Percentiles rank a stretch among this genome's conserved stretches.
phyloP scores from a whole-genome alignment of 2,113 vertebrate species.

The Tragelaphus buxtoni region DNA sequence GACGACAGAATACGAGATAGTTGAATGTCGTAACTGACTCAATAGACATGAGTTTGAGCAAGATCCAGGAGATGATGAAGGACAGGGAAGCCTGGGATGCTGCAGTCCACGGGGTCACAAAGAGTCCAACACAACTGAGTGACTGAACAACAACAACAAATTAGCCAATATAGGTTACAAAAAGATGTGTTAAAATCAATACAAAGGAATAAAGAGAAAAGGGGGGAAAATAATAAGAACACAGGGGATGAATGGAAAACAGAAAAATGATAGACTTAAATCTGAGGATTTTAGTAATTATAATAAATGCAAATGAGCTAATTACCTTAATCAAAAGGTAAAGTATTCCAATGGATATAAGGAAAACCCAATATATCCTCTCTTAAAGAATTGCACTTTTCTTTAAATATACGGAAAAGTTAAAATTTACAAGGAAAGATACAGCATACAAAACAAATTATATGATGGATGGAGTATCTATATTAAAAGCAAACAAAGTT shows the following conservation, averaged over 20 bases:
- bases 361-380: neutral
- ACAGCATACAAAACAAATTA: neutral
- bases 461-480: neutral
- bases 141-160: neutral
- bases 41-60: neutral
- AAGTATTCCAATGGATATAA: neutral
- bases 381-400: neutral
- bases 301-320: neutral
- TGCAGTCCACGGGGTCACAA: neutral
- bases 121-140: accelerated
- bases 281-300: neutral
- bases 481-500: neutral
- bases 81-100: neutral
- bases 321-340: neutral
- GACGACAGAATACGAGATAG: accelerated
- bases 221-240: neutral
- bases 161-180: neutral
- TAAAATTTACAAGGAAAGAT: neutral
- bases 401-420: neutral
- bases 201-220: neutral
- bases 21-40: neutral
- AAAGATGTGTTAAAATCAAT: neutral
- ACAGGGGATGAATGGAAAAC: neutral
- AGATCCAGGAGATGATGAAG: neutral
- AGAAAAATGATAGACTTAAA: neutral